Conservation (phyloP, 2,113 vertebrate genomes). For the Agapornis roseicollis region DNA sequence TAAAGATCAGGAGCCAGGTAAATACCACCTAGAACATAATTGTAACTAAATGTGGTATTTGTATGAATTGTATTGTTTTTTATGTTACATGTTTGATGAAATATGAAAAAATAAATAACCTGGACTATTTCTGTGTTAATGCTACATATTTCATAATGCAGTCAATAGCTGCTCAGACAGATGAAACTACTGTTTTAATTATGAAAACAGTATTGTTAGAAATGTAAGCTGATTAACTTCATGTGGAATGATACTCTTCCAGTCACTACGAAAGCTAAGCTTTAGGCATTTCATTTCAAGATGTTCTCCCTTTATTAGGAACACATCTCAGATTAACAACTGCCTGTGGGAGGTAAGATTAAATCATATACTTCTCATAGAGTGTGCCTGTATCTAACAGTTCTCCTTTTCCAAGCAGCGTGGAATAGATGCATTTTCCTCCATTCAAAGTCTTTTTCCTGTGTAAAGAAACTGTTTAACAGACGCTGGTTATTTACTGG, state of each 20-base stretch:
- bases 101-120: not conserved
- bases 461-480: not conserved
- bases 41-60: not conserved
- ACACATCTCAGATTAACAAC: not conserved
- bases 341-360: not conserved
- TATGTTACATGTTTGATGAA: not conserved
- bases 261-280: not conserved
- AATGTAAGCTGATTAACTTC: not conserved
- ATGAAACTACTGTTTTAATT: not conserved
- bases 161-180: not conserved
- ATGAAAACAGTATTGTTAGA: not conserved
- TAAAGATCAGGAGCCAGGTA: not conserved
- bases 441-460: not conserved
- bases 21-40: not conserved
- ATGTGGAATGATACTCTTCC: not conserved
- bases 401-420: not conserved
- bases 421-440: not conserved
- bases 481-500: not conserved
- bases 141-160: not conserved
- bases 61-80: not conserved
- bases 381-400: not conserved
- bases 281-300: not conserved
- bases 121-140: not conserved
- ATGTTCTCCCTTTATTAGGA: not conserved
- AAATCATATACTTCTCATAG: not conserved